Evolutionary conservation across 2,888 invertebrate genomes (phyloP).

Genomic region (Lottia gigantea): DNA sequence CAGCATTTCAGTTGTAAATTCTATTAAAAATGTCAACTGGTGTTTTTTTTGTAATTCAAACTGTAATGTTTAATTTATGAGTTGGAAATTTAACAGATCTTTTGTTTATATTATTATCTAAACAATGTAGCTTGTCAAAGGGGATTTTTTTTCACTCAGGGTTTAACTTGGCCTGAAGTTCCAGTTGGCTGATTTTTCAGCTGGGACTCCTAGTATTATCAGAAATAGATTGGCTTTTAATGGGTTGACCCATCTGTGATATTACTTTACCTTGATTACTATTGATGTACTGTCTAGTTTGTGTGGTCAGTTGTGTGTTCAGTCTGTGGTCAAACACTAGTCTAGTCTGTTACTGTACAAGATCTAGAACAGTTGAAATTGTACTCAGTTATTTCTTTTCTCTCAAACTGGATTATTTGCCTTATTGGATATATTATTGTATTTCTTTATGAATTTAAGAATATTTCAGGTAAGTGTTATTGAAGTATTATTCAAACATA

Average conservation of each 20-base stretch:
- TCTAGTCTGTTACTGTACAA: too few species aligned
- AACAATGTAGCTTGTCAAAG: not conserved
- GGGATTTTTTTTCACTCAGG: too few species aligned
- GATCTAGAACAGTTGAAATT: too few species aligned
- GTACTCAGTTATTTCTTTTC: too few species aligned
- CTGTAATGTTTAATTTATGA: constrained; percentile 8
- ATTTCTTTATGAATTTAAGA: too few species aligned
- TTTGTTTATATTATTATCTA: constrained; percentile 1
- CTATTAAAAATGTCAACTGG: too few species aligned
- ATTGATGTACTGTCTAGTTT: too few species aligned
- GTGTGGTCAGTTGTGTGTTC: not conserved
- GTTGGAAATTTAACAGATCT: not conserved
- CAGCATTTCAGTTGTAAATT: too few species aligned
- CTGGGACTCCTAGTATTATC: not conserved
- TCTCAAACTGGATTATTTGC: too few species aligned
- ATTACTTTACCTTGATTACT: constrained; percentile 2
- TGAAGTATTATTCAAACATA: too few species aligned
- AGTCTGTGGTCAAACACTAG: not conserved
- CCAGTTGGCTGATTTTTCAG: not conserved
- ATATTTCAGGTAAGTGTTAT: too few species aligned
- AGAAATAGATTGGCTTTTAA: constrained; percentile 1
- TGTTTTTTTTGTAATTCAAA: not conserved
- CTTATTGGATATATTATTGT: too few species aligned
- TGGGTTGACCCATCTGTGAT: constrained; percentile 4
- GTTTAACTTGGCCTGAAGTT: not conserved